Evolutionary conservation across 2,888 invertebrate species (phyloP).

Genomic region (Julus scandinavius): DNA sequence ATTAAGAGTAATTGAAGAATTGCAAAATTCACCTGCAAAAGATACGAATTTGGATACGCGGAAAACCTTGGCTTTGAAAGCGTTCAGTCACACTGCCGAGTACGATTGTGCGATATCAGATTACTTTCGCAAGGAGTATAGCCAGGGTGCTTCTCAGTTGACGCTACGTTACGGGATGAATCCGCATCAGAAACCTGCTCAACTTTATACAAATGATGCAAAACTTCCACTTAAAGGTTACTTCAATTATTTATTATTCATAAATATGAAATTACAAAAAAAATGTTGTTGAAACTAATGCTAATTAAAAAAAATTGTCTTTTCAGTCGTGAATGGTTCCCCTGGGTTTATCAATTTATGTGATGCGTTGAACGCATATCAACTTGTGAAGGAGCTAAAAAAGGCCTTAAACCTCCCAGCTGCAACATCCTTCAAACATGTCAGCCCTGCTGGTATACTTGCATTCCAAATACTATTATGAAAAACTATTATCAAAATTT

Average conservation of each 20-base stretch:
- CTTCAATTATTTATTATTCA: background rate
- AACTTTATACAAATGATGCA: constrained; percentile 82
- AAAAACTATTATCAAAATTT: background rate
- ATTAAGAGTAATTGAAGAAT: constrained; percentile 75
- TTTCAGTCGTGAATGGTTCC: constrained; percentile 85
- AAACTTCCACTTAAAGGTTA: constrained; percentile 80
- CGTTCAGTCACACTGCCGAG: constrained; percentile 94
- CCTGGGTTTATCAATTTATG: constrained; percentile 98
- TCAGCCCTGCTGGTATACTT: constrained; percentile 84
- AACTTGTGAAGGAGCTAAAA: constrained; percentile 89
- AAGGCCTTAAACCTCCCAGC: constrained; percentile 84
- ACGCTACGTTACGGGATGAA: constrained; percentile 95
- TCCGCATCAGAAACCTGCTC: constrained; percentile 97
- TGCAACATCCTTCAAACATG: constrained; percentile 97
- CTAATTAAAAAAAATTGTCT: too few relatives aligned
- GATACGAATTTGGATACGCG: constrained; percentile 80
- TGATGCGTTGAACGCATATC: constrained; percentile 98
- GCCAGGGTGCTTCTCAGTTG: constrained; percentile 79
- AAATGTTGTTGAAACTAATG: too few relatives aligned
- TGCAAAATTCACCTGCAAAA: constrained; percentile 73
- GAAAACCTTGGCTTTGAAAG: constrained; percentile 70
- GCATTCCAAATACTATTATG: background rate
- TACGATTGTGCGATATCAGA: constrained; percentile 96
- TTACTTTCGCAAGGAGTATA: constrained; percentile 93
- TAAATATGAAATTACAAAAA: too few relatives aligned